phyloP scores from a whole-genome alignment of 92 coral and sea anemone genomes.

The Umimayanthus chanpuru region DNA sequence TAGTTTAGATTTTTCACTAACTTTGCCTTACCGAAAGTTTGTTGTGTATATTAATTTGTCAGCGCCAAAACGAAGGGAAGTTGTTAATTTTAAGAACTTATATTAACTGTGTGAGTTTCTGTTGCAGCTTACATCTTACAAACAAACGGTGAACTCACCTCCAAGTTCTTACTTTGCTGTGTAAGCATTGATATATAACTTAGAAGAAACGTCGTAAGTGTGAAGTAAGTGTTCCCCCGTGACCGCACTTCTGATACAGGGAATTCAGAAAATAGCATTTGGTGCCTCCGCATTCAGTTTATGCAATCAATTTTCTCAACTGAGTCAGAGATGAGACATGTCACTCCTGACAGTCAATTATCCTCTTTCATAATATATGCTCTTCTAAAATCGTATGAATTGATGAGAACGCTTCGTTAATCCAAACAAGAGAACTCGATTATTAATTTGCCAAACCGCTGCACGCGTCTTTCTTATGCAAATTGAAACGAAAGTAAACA shows the following conservation, averaged over 20 bases:
- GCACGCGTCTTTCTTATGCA: slow-evolving; percentile 23
- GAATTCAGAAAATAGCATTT: neutral
- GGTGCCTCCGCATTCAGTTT: too few relatives aligned
- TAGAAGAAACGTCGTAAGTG: neutral
- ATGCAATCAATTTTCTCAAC: neutral
- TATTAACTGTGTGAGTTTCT: neutral
- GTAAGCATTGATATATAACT: neutral
- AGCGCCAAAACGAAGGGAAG: neutral
- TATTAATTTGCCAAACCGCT: slow-evolving; percentile 23
- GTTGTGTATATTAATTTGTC: too few relatives aligned
- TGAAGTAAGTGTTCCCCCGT: neutral
- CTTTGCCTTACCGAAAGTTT: neutral
- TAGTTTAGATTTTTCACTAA: neutral
- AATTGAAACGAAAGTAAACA: neutral
- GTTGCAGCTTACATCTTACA: neutral
- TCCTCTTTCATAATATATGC: neutral
- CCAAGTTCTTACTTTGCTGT: neutral
- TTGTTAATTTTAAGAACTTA: neutral
- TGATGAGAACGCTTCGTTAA: slow-evolving; percentile 7
- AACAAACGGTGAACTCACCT: neutral
- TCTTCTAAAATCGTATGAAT: slow-evolving; percentile 6
- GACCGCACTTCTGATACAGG: neutral
- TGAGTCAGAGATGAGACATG: neutral
- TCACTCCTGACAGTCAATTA: neutral
- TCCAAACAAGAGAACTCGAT: slow-evolving; percentile 25